These are phyloP conservation scores for Agelastica alni DNA, from an alignment of 2,888 invertebrate genomes.

Conservation along the genomic window DNA sequence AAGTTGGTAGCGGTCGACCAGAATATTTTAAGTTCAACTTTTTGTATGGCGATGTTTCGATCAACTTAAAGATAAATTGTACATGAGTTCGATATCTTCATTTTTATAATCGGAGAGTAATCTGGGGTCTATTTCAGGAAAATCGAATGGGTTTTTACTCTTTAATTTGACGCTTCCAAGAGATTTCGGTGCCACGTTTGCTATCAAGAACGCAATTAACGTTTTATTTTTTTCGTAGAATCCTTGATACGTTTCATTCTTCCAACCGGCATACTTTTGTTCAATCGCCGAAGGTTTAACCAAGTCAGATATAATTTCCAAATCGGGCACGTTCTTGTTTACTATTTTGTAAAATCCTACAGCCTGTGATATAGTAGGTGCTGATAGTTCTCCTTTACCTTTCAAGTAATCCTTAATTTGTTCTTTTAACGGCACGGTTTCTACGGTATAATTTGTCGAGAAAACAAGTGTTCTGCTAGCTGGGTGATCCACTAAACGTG, in stretches of 20 bases:
- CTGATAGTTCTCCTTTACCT: slow-evolving; percentile 26
- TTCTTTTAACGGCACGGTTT: slow-evolving; percentile 41
- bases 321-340: slow-evolving; percentile 1
- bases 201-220: slow-evolving; percentile 25
- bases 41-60: slow-evolving; percentile 59
- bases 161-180: slow-evolving; percentile 65
- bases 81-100: slow-evolving; percentile 58
- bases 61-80: slow-evolving; percentile 52
- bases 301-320: slow-evolving; percentile 12
- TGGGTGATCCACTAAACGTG: slow-evolving; percentile 77
- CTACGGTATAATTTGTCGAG: slow-evolving; percentile 63
- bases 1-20: slow-evolving; percentile 46
- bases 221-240: slow-evolving; percentile 49
- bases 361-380: neutral
- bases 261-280: slow-evolving; percentile 33
- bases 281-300: neutral
- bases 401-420: slow-evolving; percentile 59
- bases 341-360: slow-evolving; percentile 15
- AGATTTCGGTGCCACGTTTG: slow-evolving; percentile 41
- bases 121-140: slow-evolving; percentile 68
- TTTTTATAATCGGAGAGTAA: slow-evolving; percentile 61
- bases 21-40: slow-evolving; percentile 56
- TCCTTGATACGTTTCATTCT: slow-evolving; percentile 46
- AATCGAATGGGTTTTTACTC: slow-evolving; percentile 33
- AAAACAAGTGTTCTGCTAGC: slow-evolving; percentile 72